Percentiles rank a stretch among this genome's conserved stretches.
Evolutionary conservation across 2,113 vertebrate species (phyloP).

Genomic region (Microtus oregoni): DNA sequence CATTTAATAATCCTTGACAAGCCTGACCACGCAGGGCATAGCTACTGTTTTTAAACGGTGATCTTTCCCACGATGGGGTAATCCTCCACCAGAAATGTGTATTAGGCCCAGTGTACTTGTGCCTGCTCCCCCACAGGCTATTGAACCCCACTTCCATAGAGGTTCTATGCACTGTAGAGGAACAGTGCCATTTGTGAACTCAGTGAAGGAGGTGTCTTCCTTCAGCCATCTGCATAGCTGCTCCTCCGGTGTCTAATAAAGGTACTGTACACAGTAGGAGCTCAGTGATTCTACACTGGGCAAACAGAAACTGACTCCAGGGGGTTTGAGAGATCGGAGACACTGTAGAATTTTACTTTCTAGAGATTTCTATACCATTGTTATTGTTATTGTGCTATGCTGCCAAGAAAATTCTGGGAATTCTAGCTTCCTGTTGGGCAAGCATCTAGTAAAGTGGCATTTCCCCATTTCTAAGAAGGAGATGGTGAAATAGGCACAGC

Average conservation of each 20-base stretch:
- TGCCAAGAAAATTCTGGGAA: not conserved
- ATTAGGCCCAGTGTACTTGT: not conserved
- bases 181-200: not conserved
- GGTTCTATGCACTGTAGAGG: not conserved
- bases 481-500: not conserved
- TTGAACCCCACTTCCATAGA: not conserved
- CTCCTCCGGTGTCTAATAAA: not conserved
- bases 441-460: conserved; percentile 18
- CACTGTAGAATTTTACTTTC: not conserved
- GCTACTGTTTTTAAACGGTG: not conserved
- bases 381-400: not conserved
- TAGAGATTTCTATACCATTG: not conserved
- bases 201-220: not conserved
- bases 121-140: not conserved
- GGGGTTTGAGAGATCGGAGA: not conserved
- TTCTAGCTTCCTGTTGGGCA: not conserved
- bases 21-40: not conserved
- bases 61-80: not conserved
- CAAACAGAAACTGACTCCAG: not conserved
- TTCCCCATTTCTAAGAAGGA: conserved; percentile 28
- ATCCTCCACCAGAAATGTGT: not conserved
- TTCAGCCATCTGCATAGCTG: too few relatives aligned
- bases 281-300: not conserved
- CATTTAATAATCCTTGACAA: not conserved
- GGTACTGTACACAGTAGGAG: rapidly evolving